A percentile compares a stretch with the other conserved stretches of the same genome.
Evolutionary conservation across 53 echinoderm and acorn worm species (phyloP).

Genomic region (Antedon mediterranea): DNA sequence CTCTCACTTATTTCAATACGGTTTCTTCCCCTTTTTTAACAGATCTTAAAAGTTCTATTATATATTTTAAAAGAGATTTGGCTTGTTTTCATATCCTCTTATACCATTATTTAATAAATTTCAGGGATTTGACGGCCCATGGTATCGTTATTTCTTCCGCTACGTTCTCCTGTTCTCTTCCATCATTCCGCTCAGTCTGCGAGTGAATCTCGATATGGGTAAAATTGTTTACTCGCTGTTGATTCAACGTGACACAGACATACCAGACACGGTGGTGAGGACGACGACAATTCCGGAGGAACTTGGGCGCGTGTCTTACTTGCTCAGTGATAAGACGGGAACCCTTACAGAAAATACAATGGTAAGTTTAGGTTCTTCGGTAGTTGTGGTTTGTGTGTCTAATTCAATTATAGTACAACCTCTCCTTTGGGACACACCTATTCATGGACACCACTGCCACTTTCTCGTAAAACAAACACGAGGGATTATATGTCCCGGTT

Average conservation of each 20-base stretch:
- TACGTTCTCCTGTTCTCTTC: slow-evolving; percentile 93
- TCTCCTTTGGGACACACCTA: too few relatives aligned
- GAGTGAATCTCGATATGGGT: slow-evolving; percentile 96
- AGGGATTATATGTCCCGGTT: too few relatives aligned
- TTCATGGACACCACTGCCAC: too few relatives aligned
- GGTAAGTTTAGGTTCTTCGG: slow-evolving; percentile 45
- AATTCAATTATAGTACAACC: too few relatives aligned
- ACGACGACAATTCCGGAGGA: slow-evolving; percentile 94
- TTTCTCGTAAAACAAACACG: too few relatives aligned
- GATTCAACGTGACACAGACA: slow-evolving; percentile 74
- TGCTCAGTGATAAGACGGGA: slow-evolving; percentile 85
- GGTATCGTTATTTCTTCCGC: slow-evolving; percentile 82
- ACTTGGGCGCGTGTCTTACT: slow-evolving; percentile 71
- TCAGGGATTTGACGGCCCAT: slow-evolving; percentile 92
- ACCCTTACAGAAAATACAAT: slow-evolving; percentile 93
- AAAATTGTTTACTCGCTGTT: slow-evolving; percentile 91
- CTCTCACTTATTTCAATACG: too few relatives aligned
- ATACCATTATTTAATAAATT: not conserved
- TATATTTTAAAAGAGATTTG: too few relatives aligned
- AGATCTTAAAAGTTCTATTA: too few relatives aligned
- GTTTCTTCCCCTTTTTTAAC: too few relatives aligned
- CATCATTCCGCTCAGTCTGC: slow-evolving; percentile 96
- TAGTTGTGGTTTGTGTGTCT: too few relatives aligned
- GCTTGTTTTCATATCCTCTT: too few relatives aligned
- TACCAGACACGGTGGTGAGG: slow-evolving; percentile 70